Base-by-base conservation (phyloP, 2,113 vertebrate species). In the Brachypodius melanocephalos region DNA sequence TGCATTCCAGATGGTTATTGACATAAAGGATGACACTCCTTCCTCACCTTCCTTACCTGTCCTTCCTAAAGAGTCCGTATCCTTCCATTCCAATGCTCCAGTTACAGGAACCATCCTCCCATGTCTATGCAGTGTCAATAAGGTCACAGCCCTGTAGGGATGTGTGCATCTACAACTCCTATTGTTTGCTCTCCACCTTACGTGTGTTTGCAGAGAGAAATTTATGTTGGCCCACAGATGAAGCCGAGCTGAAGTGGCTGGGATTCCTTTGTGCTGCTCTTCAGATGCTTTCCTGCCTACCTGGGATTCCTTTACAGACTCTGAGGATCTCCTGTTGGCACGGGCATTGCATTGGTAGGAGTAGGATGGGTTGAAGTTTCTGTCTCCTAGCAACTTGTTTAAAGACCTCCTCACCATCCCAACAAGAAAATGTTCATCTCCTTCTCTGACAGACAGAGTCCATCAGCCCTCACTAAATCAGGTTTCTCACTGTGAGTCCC, bases 271-370 rank as follows among this genome's bases (percentile, higher is more conserved):
- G 20, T 48, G 31, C 14, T 22, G 11, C 31, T 79, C 20, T 63
- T 63, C 66, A 72, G 20, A 42, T 55, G 11, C 12, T 79, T 79
- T 79, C 32, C 14, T 65, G 34, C 4, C 49, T 26, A 15, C 11
- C 9, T 36, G 25, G 48, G 20, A 42, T 48, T 34, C 11, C 17
- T 79, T 48, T 72, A 21, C 21, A 36, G 66, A 26, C 20, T 45
- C 12, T 49, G 31, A 63, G 9, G 12, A 32, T 15, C 25, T 13
- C 42, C 63, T 71, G 11, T 34, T 57, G 31, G 5, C 34, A 36
- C 0, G 0, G 31, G 5, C 31, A 49, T 28, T 32, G 36, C 24
- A 36, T 1, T 43, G 6, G 6, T 57, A 49, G 49, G 66, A 57
- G 25, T 7, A 43, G 9, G 36, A 36, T 43, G 31, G 12, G 21